A percentile compares a stretch with the other conserved stretches of the same genome.
Conservation (phyloP, 53 echinoderm and acorn worm genomes). For the Astropecten irregularis region DNA sequence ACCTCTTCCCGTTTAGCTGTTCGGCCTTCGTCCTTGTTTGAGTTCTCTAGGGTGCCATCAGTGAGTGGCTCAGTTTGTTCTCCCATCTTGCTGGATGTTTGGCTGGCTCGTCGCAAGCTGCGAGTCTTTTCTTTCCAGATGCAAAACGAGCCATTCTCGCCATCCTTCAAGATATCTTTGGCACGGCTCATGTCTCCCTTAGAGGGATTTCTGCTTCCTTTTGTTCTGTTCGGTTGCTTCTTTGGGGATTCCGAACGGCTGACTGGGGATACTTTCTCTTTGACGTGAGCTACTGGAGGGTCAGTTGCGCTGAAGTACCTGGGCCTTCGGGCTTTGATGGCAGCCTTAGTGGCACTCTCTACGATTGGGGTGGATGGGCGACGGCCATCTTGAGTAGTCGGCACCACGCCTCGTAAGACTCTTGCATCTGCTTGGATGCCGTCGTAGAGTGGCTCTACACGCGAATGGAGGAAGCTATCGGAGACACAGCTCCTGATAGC, state of each 20-base stretch:
- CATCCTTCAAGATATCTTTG: background rate
- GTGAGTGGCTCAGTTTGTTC: background rate
- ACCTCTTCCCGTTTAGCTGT: background rate
- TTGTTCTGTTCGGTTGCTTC: conserved; percentile 13
- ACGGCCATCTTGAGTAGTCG: conserved; percentile 4
- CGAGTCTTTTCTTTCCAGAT: conserved; percentile 16
- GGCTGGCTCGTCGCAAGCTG: conserved; percentile 4
- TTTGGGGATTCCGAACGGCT: background rate
- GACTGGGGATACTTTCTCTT: background rate
- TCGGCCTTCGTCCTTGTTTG: background rate
- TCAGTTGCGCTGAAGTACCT: background rate
- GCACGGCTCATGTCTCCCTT: background rate
- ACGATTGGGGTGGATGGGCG: conserved; percentile 38
- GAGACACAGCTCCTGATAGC: conserved; percentile 21
- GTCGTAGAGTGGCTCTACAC: conserved; percentile 19
- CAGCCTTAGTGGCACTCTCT: background rate
- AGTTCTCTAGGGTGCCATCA: background rate
- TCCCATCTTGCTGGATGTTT: background rate
- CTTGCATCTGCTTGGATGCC: background rate
- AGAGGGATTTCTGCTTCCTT: background rate
- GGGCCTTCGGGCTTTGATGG: background rate
- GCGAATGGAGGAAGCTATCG: conserved; percentile 46
- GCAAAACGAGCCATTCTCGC: conserved; percentile 6
- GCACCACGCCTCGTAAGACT: background rate
- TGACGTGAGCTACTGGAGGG: background rate